Percentiles rank a stretch among this genome's conserved stretches.
Conservation (phyloP, 2,797 vertebrate species). For the Otus scops region DNA sequence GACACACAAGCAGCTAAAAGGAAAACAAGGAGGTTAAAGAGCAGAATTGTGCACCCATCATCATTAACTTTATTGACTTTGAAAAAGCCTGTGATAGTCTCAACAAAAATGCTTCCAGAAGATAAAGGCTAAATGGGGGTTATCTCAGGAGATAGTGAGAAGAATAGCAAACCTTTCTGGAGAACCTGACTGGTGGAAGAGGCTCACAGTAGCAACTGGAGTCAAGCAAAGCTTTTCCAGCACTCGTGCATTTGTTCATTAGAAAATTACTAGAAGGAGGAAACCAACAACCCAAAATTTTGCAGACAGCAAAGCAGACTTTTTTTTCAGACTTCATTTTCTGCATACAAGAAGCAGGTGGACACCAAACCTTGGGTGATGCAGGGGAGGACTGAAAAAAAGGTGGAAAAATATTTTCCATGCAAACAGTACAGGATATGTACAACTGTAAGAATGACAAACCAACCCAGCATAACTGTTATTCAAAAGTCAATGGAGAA, state of each 20-base stretch:
- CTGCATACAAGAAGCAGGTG: background rate
- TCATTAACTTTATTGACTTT: constrained; percentile 51
- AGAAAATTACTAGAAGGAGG: background rate
- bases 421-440: background rate
- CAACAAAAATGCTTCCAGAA: background rate
- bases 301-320: background rate
- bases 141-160: background rate
- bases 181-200: background rate
- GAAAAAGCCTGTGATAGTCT: constrained; percentile 9
- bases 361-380: background rate
- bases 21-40: background rate
- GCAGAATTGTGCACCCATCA: background rate
- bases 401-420: background rate
- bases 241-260: rapidly evolving
- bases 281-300: background rate
- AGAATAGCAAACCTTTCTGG: background rate
- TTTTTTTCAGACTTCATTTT: background rate
- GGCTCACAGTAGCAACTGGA: background rate
- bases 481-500: background rate
- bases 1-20: background rate
- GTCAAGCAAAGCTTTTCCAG: background rate
- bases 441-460: background rate
- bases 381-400: background rate
- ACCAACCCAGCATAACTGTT: background rate
- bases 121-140: constrained; percentile 35